phyloP scores from a whole-genome alignment of 2,888 invertebrate species.

The Perizoma flavofasciatum region DNA sequence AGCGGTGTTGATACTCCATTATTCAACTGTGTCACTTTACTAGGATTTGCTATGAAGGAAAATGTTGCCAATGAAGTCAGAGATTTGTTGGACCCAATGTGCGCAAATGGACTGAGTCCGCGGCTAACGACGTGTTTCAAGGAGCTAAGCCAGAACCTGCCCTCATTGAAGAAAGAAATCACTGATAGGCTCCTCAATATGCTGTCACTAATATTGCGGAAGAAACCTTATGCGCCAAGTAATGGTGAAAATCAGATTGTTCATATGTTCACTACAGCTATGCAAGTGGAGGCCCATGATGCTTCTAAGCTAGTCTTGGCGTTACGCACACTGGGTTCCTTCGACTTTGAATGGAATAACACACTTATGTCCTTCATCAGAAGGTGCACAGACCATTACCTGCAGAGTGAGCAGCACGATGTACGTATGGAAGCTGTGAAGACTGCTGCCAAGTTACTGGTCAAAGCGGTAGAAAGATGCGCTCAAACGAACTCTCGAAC shows the following conservation, averaged over 20 bases:
- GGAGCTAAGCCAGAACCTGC: constrained; percentile 95
- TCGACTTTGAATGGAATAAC: constrained; percentile 95
- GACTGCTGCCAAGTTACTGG: constrained; percentile 94
- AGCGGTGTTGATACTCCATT: constrained; percentile 91
- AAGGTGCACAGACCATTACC: constrained; percentile 95
- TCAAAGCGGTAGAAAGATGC: constrained; percentile 90
- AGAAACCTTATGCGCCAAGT: constrained; percentile 89
- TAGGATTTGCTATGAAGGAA: constrained; percentile 94
- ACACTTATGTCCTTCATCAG: constrained; percentile 96
- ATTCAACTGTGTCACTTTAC: constrained; percentile 96
- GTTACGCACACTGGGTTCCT: constrained; percentile 94
- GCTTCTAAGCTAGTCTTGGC: constrained; percentile 95
- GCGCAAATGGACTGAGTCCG: constrained; percentile 94
- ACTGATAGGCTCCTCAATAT: constrained; percentile 96
- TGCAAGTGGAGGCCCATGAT: constrained; percentile 86
- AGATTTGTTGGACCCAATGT: constrained; percentile 95
- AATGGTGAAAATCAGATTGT: constrained; percentile 77
- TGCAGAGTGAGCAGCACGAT: constrained; percentile 95
- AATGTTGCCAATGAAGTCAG: constrained; percentile 90
- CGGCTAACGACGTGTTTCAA: constrained; percentile 95
- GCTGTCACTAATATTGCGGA: constrained; percentile 95
- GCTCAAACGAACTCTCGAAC: constrained; percentile 89
- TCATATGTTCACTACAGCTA: constrained; percentile 66
- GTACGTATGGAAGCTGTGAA: constrained; percentile 95
- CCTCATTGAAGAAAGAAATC: constrained; percentile 94